Conservation (phyloP, 2,113 vertebrate species). For the Martes martes region DNA sequence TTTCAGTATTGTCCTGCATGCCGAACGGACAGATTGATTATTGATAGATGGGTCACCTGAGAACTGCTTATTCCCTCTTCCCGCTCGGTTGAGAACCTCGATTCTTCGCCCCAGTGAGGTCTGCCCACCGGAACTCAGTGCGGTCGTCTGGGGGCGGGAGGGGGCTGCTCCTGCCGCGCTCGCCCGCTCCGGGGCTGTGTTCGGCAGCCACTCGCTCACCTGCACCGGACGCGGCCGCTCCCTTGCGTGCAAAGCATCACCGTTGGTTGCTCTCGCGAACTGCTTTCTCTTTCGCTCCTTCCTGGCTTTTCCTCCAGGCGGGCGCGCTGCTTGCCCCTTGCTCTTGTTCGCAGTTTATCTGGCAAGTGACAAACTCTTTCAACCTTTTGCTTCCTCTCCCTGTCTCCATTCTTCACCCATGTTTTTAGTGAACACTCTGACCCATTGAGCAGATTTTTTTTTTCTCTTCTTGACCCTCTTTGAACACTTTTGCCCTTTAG, state of each 20-base stretch:
- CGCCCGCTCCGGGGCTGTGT: rapidly evolving
- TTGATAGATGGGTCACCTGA: rapidly evolving
- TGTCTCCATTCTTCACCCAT: no score
- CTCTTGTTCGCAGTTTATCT: rapidly evolving
- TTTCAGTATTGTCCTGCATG: neutral
- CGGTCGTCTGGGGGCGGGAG: rapidly evolving
- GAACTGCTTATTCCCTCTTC: rapidly evolving
- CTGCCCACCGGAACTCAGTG: neutral
- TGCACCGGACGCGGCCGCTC: neutral
- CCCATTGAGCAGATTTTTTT: rapidly evolving
- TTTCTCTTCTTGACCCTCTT: neutral
- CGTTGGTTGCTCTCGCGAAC: rapidly evolving
- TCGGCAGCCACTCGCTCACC: rapidly evolving
- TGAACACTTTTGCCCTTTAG: neutral
- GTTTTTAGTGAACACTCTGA: neutral
- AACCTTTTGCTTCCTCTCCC: rapidly evolving
- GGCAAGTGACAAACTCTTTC: rapidly evolving
- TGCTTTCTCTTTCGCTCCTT: neutral
- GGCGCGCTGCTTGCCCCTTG: rapidly evolving
- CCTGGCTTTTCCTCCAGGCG: rapidly evolving
- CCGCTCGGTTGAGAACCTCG: rapidly evolving
- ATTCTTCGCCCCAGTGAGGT: rapidly evolving
- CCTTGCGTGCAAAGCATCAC: neutral
- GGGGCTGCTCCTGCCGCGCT: rapidly evolving
- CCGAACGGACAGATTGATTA: rapidly evolving